Percentiles rank a stretch among this genome's conserved stretches.
Evolutionary conservation across 1,140 invertebrate species (phyloP).

Genomic region (Dreissena polymorpha): DNA sequence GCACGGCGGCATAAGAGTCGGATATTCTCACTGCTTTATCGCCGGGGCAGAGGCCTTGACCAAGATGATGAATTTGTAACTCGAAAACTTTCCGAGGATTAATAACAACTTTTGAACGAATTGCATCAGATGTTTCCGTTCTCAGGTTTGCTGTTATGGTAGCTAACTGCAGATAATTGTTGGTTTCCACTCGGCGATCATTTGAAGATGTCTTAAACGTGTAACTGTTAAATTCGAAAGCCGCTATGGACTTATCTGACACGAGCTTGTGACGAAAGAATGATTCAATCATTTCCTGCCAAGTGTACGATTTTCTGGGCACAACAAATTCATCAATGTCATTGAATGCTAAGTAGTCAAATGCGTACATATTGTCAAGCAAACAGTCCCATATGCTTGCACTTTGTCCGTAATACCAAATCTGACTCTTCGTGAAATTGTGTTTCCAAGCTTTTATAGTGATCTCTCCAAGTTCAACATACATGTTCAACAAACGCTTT

Average conservation of each 20-base stretch:
- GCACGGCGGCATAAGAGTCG: not conserved
- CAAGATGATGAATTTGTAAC: conserved; percentile 77
- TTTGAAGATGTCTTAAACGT: conserved; percentile 68
- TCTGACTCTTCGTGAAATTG: conserved; percentile 44
- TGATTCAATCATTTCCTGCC: conserved; percentile 60
- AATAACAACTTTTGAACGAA: conserved; percentile 74
- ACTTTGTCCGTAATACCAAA: conserved; percentile 78
- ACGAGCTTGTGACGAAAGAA: not conserved
- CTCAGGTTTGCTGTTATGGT: conserved; percentile 57
- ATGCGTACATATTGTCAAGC: conserved; percentile 71
- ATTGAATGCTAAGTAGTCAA: conserved; percentile 72
- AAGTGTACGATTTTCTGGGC: conserved; percentile 60
- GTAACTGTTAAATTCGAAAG: conserved; percentile 74
- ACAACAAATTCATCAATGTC: conserved; percentile 78
- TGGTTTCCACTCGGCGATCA: conserved; percentile 53
- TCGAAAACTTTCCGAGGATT: conserved; percentile 71
- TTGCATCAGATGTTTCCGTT: conserved; percentile 58
- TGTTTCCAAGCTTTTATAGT: conserved; percentile 66
- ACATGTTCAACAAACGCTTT: conserved; percentile 62
- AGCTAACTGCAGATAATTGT: conserved; percentile 57
- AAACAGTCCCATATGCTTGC: conserved; percentile 76
- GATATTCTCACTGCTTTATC: not conserved
- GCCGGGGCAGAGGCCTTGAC: conserved; percentile 55
- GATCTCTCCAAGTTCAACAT: conserved; percentile 60
- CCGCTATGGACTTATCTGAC: conserved; percentile 50